These are phyloP conservation scores for Atta colombica DNA, from an alignment of 1,140 invertebrate species.

Conservation along the genomic window DNA sequence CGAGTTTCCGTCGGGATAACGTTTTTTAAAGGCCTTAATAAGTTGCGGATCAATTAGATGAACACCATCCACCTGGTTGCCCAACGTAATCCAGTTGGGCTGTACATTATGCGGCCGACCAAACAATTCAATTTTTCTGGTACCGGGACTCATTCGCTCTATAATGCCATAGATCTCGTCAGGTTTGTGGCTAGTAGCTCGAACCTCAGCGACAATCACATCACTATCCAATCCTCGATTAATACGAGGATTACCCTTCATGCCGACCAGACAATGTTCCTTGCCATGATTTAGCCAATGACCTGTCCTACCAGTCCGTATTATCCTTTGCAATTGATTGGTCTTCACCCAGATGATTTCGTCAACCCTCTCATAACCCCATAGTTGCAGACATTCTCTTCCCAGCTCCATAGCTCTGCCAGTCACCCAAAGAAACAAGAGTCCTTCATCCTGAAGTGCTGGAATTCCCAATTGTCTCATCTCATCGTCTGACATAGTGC, in stretches of 20 bases:
- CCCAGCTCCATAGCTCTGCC: slow-evolving; percentile 99
- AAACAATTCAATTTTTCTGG: slow-evolving; percentile 99
- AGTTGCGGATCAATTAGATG: slow-evolving; percentile 97
- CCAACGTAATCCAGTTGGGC: slow-evolving; percentile 99
- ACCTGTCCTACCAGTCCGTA: slow-evolving; percentile 97
- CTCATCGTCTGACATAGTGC: slow-evolving; percentile 99
- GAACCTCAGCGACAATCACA: slow-evolving; percentile 98
- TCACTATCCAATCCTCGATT: slow-evolving; percentile 98
- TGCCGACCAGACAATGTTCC: slow-evolving; percentile 98
- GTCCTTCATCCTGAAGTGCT: slow-evolving; percentile 97
- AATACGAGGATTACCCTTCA: slow-evolving; percentile 97
- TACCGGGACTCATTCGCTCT: slow-evolving; percentile 95
- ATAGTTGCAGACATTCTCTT: slow-evolving; percentile 95
- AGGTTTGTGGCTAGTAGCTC: slow-evolving; percentile 98
- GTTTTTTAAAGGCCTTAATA: slow-evolving; percentile 95
- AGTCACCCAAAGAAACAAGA: slow-evolving; percentile 99
- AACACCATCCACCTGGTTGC: slow-evolving; percentile 98
- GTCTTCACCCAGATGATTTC: slow-evolving; percentile 99
- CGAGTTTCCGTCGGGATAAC: slow-evolving; percentile 97
- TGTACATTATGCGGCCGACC: slow-evolving; percentile 99
- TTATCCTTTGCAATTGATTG: slow-evolving; percentile 98
- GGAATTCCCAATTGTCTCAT: slow-evolving; percentile 95
- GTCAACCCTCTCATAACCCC: slow-evolving; percentile 98
- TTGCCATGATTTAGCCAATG: slow-evolving; percentile 99
- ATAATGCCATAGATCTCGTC: slow-evolving; percentile 99